A percentile compares a stretch with the other conserved stretches of the same genome.
phyloP scores from a whole-genome alignment of 2,797 vertebrate species.

The Acanthis flammea region DNA sequence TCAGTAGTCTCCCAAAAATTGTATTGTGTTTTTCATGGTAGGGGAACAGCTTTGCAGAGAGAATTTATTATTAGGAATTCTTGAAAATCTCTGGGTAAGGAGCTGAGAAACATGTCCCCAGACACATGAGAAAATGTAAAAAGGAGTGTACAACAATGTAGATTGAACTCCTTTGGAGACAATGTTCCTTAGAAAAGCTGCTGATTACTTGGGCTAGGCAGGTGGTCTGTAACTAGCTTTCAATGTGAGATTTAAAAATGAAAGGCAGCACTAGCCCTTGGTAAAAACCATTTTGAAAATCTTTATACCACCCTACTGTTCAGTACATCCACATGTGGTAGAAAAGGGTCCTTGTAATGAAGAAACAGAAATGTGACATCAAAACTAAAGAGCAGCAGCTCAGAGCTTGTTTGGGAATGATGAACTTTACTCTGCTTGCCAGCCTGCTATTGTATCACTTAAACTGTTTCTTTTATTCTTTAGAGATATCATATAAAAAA shows the following conservation, averaged over 20 bases:
- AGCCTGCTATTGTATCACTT: not conserved
- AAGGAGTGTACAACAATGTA: not conserved
- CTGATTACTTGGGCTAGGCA: conserved; percentile 15
- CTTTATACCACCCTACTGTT: conserved; percentile 11
- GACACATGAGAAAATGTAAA: not conserved
- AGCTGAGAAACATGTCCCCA: not conserved
- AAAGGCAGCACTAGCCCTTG: not conserved
- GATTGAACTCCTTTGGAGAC: not conserved
- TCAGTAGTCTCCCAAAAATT: not conserved
- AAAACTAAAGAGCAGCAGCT: conserved; percentile 15
- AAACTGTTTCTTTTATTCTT: conserved; percentile 19
- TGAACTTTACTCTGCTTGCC: not conserved
- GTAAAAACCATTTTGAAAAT: not conserved
- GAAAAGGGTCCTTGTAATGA: not conserved
- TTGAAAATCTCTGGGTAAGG: not conserved
- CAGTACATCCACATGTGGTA: not conserved
- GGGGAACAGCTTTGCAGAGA: not conserved
- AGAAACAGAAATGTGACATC: conserved; percentile 29
- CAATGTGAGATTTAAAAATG: not conserved
- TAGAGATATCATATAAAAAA: not conserved
- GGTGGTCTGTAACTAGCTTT: not conserved
- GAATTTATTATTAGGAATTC: not conserved
- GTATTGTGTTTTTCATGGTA: not conserved
- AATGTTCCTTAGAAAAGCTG: conserved; percentile 9
- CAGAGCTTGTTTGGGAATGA: not conserved